Percentiles rank a stretch among this genome's conserved stretches.
Conservation (phyloP, 2,113 vertebrate species). For the Eptesicus fuscus region DNA sequence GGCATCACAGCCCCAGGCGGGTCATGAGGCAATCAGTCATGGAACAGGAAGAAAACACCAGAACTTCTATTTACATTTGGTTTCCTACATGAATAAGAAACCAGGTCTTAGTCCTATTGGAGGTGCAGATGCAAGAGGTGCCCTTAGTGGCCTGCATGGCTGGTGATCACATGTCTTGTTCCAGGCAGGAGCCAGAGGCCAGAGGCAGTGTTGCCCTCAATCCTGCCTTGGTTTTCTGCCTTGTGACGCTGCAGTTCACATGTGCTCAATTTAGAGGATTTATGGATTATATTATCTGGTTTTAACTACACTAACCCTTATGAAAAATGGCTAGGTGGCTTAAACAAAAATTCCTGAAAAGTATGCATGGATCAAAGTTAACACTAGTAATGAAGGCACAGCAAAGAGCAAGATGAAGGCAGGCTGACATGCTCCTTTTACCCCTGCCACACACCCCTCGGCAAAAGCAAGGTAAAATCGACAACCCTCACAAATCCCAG, state of each 20-base stretch:
- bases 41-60: neutral
- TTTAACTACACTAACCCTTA: neutral
- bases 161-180: neutral
- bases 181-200: neutral
- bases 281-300: neutral
- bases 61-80: neutral
- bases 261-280: conserved; percentile 7
- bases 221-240: neutral
- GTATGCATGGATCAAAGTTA: neutral
- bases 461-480: neutral
- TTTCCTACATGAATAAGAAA: neutral
- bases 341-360: neutral
- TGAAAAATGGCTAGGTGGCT: neutral
- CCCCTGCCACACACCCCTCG: neutral
- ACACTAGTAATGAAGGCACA: neutral
- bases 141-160: accelerated
- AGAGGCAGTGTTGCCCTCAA: neutral
- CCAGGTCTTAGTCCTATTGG: neutral
- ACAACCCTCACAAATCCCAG: neutral
- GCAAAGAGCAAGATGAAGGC: neutral
- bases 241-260: neutral
- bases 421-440: neutral
- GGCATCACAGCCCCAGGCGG: neutral
- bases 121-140: neutral
- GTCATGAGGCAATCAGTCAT: neutral